Conservation (phyloP, 2,797 vertebrate genomes). For the Heteromormyrus szaboi region DNA sequence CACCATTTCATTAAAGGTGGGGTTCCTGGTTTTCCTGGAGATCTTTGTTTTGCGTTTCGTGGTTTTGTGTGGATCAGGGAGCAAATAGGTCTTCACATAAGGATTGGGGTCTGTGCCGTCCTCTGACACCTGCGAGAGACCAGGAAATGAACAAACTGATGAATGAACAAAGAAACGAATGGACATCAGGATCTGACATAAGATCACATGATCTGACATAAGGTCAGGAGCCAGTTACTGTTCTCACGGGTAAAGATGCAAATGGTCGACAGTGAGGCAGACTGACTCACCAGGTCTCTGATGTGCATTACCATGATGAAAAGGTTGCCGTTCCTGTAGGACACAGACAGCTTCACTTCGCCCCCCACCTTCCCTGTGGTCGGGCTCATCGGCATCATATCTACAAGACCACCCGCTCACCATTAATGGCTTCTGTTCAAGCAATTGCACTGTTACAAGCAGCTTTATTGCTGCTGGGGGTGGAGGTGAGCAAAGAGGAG, state of each 20-base stretch:
- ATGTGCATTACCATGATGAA: constrained; percentile 99
- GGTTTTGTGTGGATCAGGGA: constrained; percentile 89
- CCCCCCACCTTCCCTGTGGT: constrained; percentile 84
- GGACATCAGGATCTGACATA: background rate
- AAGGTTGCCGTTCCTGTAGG: constrained; percentile 90
- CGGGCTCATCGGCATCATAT: constrained; percentile 72
- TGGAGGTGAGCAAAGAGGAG: background rate
- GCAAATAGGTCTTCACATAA: constrained; percentile 95
- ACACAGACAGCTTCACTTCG: constrained; percentile 92
- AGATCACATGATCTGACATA: background rate
- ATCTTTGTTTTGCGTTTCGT: constrained; percentile 97
- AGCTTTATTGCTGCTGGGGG: background rate
- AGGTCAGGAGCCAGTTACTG: background rate
- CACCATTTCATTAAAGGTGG: constrained; percentile 98
- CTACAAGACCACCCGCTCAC: constrained; percentile 50
- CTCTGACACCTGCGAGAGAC: constrained; percentile 74
- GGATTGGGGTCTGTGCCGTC: constrained; percentile 93
- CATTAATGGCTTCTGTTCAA: background rate
- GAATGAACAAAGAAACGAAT: background rate
- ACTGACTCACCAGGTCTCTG: constrained; percentile 79
- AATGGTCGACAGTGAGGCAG: background rate
- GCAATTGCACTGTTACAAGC: background rate
- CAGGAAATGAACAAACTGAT: background rate
- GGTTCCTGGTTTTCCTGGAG: constrained; percentile 90
- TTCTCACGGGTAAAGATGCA: background rate